phyloP scores from a whole-genome alignment of 2,113 vertebrate genomes.

The Pimephales promelas region DNA sequence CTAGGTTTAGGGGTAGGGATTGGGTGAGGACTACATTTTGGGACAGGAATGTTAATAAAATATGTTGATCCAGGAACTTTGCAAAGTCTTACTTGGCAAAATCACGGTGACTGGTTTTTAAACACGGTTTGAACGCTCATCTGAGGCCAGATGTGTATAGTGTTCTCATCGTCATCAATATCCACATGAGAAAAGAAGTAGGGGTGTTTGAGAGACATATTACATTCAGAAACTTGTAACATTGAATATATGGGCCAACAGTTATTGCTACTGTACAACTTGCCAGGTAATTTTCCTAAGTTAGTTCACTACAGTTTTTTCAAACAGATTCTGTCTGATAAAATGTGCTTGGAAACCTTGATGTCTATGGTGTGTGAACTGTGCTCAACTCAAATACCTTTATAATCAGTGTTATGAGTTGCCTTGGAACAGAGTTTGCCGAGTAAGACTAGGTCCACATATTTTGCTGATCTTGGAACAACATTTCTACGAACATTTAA shows the following conservation, averaged over 20 bases:
- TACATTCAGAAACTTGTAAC: no score
- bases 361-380: background rate
- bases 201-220: background rate
- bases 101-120: no score
- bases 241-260: no score
- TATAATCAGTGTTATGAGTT: constrained; percentile 19
- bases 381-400: background rate
- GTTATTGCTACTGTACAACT: background rate
- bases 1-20: no score
- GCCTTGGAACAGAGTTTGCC: background rate
- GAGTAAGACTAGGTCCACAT: no score
- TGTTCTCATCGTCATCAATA: background rate
- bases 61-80: no score
- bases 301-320: constrained; percentile 1
- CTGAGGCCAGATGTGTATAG: background rate
- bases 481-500: no score
- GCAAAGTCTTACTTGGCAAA: no score
- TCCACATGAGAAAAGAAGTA: background rate
- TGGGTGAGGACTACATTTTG: no score
- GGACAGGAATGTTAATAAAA: no score
- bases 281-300: background rate
- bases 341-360: background rate
- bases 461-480: no score
- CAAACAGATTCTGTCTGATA: background rate
- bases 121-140: background rate